Evolutionary conservation across 2,113 vertebrate species (phyloP), one percentile per base, ranked within the genome.

Genomic region (Cepphus grylle): DNA sequence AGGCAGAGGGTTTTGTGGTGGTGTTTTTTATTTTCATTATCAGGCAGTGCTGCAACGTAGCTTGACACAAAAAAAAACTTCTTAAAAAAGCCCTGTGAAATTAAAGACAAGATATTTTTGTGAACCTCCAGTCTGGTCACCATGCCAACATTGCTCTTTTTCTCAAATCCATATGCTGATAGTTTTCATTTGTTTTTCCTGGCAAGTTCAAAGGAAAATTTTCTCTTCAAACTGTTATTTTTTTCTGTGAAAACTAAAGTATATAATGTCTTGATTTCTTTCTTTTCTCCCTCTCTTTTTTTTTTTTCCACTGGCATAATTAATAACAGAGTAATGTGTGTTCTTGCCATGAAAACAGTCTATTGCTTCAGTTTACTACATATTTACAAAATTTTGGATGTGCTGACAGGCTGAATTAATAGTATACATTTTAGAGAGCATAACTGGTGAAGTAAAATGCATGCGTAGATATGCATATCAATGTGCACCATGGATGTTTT

Each of bases 101-200:
- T 77, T 87, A 58, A 92, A 93, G 94, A 55, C 52, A 84, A 55
- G 86, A 83, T 95, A 94, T 94, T 97, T 97, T 76, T 95, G 89
- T 95, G 91, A 95, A 77, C 86, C n/a, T 95, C 66, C 70, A 86
- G 91, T 95, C 91, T 94, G 87, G 94, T 97, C 93, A 95, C 96
- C 86, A 89, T 97, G 96, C 84, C 94, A 96, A 95, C 95, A 58
- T 87, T 96, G 96, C 95, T 95, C 86, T 96, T 97, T 97, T 96
- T 91, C 79, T 93, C 47, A 88, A 95, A 95, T 95, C 91, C 84
- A 82, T 96, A 97, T 97, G 95, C 66, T 90, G 38, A 49, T 95
- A 85, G 86, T 91, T 91, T 89, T 94, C 17, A 55, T 94, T 96
- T 96, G 90, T 95, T 97, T 96, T 71, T 94, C 93, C 93, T 95